phyloP scores from a whole-genome alignment of 2,797 vertebrate species.

The Decapterus maruadsi region DNA sequence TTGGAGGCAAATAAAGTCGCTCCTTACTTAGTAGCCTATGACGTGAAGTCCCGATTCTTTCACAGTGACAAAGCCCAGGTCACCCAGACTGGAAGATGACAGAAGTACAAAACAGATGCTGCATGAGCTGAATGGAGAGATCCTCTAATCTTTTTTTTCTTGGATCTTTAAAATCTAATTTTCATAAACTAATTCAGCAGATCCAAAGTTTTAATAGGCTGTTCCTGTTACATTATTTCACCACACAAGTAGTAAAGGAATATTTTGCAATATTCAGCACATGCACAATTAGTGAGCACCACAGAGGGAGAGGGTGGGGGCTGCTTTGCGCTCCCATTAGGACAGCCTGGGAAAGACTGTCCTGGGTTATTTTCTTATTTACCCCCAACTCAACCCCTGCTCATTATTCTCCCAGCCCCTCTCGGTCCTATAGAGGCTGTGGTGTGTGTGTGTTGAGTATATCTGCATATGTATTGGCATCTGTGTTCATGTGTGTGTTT shows the following conservation, averaged over 20 bases:
- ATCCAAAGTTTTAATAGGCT: not conserved
- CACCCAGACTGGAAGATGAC: not conserved
- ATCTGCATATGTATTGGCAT: slow-evolving; percentile 54
- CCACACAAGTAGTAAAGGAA: slow-evolving; percentile 8
- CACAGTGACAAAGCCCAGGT: slow-evolving; percentile 6
- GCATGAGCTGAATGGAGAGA: slow-evolving; percentile 1
- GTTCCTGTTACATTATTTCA: slow-evolving; percentile 9
- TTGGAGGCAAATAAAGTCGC: not conserved
- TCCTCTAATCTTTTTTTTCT: not conserved
- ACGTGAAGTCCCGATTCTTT: slow-evolving; percentile 6
- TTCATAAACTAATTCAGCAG: not conserved
- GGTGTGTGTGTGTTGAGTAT: slow-evolving; percentile 24
- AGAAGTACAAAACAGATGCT: slow-evolving; percentile 3
- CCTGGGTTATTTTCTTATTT: slow-evolving; percentile 38
- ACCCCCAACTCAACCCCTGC: slow-evolving; percentile 19
- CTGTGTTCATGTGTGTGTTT: slow-evolving; percentile 42
- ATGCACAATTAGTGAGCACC: slow-evolving; percentile 18
- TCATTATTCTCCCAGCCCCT: slow-evolving; percentile 49
- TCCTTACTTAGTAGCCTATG: slow-evolving; percentile 20
- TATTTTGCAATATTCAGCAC: slow-evolving; percentile 27
- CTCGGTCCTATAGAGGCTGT: slow-evolving; percentile 9
- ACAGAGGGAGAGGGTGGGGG: slow-evolving; percentile 10
- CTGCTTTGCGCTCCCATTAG: slow-evolving; percentile 11
- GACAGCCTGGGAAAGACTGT: slow-evolving; percentile 59
- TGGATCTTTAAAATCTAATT: not conserved